A percentile compares a stretch with the other conserved stretches of the same genome.
Conservation (phyloP, 37 sponge, comb jelly and placozoan species). For the Haliclona indistincta region DNA sequence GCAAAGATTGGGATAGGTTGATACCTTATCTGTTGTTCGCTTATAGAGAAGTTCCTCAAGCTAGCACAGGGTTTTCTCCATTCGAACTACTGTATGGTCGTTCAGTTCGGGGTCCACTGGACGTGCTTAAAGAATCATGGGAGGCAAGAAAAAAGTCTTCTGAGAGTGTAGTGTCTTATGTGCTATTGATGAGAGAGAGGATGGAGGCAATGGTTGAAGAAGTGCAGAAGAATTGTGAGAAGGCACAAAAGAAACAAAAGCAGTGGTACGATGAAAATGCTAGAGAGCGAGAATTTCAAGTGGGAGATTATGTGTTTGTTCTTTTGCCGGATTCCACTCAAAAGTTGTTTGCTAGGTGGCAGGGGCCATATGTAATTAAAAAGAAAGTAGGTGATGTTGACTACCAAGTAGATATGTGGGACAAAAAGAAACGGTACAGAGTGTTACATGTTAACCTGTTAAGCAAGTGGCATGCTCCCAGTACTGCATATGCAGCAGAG, state of each 20-base stretch:
- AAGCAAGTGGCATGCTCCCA: neutral
- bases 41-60: conserved; percentile 48
- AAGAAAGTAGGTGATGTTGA: neutral
- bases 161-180: conserved; percentile 40
- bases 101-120: conserved; percentile 47
- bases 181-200: conserved; percentile 20
- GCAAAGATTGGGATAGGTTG: conserved; percentile 37
- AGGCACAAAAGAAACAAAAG: conserved; percentile 32
- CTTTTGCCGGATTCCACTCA: conserved; percentile 21
- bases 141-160: neutral
- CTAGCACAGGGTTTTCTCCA: conserved; percentile 40
- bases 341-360: conserved; percentile 36
- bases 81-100: conserved; percentile 56
- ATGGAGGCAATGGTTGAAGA: conserved; percentile 23
- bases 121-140: conserved; percentile 57
- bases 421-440: conserved; percentile 1
- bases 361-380: conserved; percentile 28
- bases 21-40: conserved; percentile 51
- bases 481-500: neutral
- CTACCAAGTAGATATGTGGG: conserved; percentile 33
- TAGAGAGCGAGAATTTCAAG: conserved; percentile 3
- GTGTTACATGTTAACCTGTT: conserved; percentile 47
- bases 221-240: conserved; percentile 21
- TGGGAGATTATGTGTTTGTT: conserved; percentile 42
- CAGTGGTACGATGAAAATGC: conserved; percentile 42